Evolutionary conservation across 2,797 vertebrate genomes (phyloP).

Genomic region (Linurgus olivaceus): DNA sequence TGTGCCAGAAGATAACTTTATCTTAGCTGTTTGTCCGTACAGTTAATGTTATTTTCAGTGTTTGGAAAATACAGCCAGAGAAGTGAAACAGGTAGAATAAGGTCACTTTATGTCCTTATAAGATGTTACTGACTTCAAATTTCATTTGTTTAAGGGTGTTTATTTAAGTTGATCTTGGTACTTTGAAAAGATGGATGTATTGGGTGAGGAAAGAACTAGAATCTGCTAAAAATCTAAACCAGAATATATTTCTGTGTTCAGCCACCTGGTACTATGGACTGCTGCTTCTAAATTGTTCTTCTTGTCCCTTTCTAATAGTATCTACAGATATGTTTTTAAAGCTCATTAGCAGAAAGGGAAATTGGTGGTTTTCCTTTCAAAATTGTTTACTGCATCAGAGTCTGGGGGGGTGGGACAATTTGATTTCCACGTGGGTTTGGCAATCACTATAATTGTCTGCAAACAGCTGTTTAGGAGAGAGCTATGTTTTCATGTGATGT

Average conservation of each 20-base stretch:
- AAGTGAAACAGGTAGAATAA: not conserved
- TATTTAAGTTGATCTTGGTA: not conserved
- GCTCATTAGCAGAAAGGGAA: not conserved
- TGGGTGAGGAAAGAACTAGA: not conserved
- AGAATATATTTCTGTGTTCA: not conserved
- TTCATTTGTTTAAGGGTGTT: not conserved
- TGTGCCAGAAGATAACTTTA: not conserved
- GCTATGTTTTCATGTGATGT: accelerated
- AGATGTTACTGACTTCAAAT: not conserved
- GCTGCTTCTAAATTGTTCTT: not conserved
- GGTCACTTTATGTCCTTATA: not conserved
- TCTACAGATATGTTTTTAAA: not conserved
- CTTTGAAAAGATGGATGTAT: not conserved
- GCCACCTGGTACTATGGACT: not conserved
- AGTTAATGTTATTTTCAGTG: not conserved
- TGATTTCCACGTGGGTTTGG: not conserved
- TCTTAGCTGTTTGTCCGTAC: not conserved
- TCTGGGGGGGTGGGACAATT: accelerated
- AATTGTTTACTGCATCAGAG: not conserved
- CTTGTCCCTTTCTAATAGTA: not conserved
- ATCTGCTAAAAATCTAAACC: not conserved
- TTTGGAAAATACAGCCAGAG: not conserved
- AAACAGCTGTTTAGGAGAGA: not conserved
- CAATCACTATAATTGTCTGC: not conserved
- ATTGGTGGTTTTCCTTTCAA: not conserved